Evolutionary conservation across 2,888 invertebrate genomes (phyloP).

Genomic region (Cheilosia variabilis): DNA sequence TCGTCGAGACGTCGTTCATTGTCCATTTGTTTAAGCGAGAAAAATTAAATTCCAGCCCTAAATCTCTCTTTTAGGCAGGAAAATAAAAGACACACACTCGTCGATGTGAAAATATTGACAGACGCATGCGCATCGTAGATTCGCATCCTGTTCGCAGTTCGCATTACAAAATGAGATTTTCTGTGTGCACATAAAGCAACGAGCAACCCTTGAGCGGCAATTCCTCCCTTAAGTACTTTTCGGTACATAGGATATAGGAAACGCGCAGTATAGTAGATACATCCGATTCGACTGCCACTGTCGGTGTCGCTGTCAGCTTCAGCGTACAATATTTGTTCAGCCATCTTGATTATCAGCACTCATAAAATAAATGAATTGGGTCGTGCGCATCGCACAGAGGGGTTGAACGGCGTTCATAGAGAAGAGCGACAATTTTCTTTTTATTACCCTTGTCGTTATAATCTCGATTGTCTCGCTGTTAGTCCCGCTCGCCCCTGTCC

Average conservation of each 20-base stretch:
- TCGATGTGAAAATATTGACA: conserved; percentile 62
- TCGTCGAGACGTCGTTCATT: conserved; percentile 8
- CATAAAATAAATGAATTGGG: conserved; percentile 75
- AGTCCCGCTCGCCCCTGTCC: conserved; percentile 29
- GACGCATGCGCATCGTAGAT: conserved; percentile 63
- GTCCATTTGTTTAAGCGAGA: conserved; percentile 60
- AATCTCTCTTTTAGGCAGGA: conserved; percentile 1
- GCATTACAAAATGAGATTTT: conserved; percentile 23
- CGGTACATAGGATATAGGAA: conserved; percentile 45
- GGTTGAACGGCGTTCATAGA: conserved; percentile 29
- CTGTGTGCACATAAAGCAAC: conserved; percentile 34
- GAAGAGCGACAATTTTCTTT: conserved; percentile 72
- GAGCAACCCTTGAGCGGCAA: conserved; percentile 56
- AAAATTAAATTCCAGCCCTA: conserved; percentile 60
- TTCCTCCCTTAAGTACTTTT: conserved; percentile 47
- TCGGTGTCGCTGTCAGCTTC: not conserved
- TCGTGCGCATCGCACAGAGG: conserved; percentile 26
- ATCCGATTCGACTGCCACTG: not conserved
- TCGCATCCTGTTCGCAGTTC: conserved; percentile 20
- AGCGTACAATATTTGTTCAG: conserved; percentile 70
- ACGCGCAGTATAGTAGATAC: conserved; percentile 6
- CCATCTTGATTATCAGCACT: conserved; percentile 75
- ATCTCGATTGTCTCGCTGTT: conserved; percentile 66
- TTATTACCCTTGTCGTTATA: conserved; percentile 75
- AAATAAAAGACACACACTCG: conserved; percentile 10